Evolutionary conservation across 1,140 invertebrate genomes (phyloP).

Genomic region (Oedothorax gibbosus): DNA sequence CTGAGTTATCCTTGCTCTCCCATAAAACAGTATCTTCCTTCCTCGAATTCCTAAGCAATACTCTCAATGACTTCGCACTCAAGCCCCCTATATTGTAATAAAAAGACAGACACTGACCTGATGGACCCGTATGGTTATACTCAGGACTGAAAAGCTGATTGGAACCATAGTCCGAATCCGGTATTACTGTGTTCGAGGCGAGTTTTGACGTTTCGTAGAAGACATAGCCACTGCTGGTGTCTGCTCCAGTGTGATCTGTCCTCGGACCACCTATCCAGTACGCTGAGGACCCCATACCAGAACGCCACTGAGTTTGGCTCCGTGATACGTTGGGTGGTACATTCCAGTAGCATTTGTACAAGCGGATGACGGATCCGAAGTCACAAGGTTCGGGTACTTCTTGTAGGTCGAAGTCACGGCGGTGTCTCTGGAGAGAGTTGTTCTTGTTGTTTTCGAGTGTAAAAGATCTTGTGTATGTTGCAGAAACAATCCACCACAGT

Average conservation of each 20-base stretch:
- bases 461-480: neutral
- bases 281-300: slow-evolving; percentile 68
- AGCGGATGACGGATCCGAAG: slow-evolving; percentile 56
- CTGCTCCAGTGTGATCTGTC: slow-evolving; percentile 70
- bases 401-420: slow-evolving; percentile 33
- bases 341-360: slow-evolving; percentile 60
- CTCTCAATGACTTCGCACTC: slow-evolving; percentile 73
- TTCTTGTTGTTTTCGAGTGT: neutral
- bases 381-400: slow-evolving; percentile 53
- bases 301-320: slow-evolving; percentile 40
- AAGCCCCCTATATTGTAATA: slow-evolving; percentile 74
- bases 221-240: slow-evolving; percentile 73
- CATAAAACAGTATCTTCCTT: slow-evolving; percentile 72
- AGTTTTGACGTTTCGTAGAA: slow-evolving; percentile 74
- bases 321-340: slow-evolving; percentile 20
- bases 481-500: neutral
- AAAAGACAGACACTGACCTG: slow-evolving; percentile 63
- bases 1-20: slow-evolving; percentile 74
- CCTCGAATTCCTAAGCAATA: slow-evolving; percentile 66
- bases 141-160: slow-evolving; percentile 48
- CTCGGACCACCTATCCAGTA: slow-evolving; percentile 76
- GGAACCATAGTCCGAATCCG: slow-evolving; percentile 34
- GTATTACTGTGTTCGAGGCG: neutral
- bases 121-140: slow-evolving; percentile 58
- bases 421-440: neutral